These are phyloP conservation scores for Falco columbarius DNA, from an alignment of 2,797 vertebrate genomes.

Conservation along the genomic window DNA sequence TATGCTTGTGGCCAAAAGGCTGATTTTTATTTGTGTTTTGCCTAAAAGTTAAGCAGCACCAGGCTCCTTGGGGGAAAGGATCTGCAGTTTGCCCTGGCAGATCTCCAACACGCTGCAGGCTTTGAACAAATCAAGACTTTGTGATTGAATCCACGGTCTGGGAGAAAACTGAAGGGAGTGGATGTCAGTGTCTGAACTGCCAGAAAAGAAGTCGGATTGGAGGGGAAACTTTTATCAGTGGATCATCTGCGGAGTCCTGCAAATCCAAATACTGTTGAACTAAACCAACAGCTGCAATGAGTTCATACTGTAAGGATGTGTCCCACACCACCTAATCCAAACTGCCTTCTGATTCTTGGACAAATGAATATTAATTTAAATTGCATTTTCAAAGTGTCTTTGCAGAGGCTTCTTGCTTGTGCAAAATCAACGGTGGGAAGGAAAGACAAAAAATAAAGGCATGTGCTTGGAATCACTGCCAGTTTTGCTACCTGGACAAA, in stretches of 20 bases:
- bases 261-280: neutral
- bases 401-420: neutral
- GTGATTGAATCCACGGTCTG: neutral
- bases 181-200: neutral
- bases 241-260: neutral
- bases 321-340: neutral
- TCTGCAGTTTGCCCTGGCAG: neutral
- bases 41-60: neutral
- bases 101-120: neutral
- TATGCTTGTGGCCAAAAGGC: neutral
- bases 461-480: neutral
- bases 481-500: neutral
- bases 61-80: neutral
- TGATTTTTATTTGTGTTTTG: neutral
- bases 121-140: neutral
- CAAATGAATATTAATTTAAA: neutral
- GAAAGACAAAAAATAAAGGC: neutral
- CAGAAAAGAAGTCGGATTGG: neutral
- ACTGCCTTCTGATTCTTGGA: neutral
- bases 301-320: rapidly evolving
- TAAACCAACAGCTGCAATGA: neutral
- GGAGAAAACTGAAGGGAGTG: neutral
- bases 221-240: neutral
- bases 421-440: neutral
- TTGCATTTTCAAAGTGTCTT: neutral